These are phyloP conservation scores for Ephestia elutella DNA, from an alignment of 1,140 invertebrate species.

Conservation along the genomic window DNA sequence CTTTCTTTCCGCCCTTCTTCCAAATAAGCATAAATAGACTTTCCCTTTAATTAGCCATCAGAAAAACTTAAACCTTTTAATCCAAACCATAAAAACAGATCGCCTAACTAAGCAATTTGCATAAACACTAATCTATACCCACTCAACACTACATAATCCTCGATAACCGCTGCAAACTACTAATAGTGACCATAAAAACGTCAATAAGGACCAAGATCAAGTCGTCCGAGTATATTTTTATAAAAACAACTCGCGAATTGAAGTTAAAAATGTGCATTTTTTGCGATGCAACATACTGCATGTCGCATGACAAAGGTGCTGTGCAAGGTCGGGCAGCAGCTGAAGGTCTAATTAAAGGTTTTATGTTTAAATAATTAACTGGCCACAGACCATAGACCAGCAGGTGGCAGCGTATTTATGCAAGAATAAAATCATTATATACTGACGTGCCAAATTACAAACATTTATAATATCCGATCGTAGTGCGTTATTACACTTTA, in stretches of 20 bases:
- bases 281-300: slow-evolving; percentile 54
- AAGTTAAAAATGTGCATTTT: slow-evolving; percentile 53
- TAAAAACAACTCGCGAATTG: slow-evolving; percentile 38
- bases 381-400: slow-evolving; percentile 27
- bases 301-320: slow-evolving; percentile 62
- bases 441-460: slow-evolving; percentile 54
- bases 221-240: slow-evolving; percentile 21
- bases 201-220: slow-evolving; percentile 24
- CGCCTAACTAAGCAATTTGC: slow-evolving; percentile 13
- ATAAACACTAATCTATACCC: neutral
- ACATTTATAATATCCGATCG: slow-evolving; percentile 36
- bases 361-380: slow-evolving; percentile 73
- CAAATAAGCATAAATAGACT: too few relatives aligned
- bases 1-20: too few relatives aligned
- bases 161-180: too few relatives aligned
- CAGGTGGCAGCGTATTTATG: slow-evolving; percentile 57
- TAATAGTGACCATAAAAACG: slow-evolving; percentile 14
- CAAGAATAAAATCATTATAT: slow-evolving; percentile 66
- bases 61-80: too few relatives aligned
- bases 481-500: slow-evolving; percentile 18
- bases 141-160: too few relatives aligned
- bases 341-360: slow-evolving; percentile 67
- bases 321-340: slow-evolving; percentile 65
- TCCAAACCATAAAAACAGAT: too few relatives aligned
- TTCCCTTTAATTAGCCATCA: too few relatives aligned